A percentile compares a stretch with the other conserved stretches of the same genome.
Evolutionary conservation across 2,888 invertebrate genomes (phyloP).

Genomic region (Biston stratarius): DNA sequence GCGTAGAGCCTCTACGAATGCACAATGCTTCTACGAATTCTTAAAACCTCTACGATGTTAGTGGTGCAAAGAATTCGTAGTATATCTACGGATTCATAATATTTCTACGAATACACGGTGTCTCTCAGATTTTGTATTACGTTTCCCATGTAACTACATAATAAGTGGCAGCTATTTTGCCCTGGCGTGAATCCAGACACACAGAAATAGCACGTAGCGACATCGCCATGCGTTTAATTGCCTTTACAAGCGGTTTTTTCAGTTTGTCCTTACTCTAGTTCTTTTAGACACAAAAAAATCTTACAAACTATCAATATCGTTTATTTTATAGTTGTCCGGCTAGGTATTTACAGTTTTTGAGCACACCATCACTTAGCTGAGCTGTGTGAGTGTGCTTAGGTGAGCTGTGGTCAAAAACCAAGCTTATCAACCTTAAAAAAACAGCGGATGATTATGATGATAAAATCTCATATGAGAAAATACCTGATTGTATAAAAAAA

Average conservation of each 20-base stretch:
- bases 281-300: not conserved
- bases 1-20: not conserved
- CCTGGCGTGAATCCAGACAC: slow-evolving; percentile 64
- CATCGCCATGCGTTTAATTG: slow-evolving; percentile 64
- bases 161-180: slow-evolving; percentile 31
- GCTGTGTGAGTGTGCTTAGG: no score
- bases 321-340: no score
- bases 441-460: no score
- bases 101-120: not conserved
- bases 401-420: no score
- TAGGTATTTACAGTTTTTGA: no score
- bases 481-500: no score
- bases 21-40: slow-evolving; percentile 1
- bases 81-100: not conserved
- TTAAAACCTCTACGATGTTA: not conserved
- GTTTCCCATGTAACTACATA: slow-evolving; percentile 14
- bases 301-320: no score
- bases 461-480: no score
- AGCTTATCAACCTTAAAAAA: no score
- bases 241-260: slow-evolving; percentile 55
- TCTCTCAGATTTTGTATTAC: no score
- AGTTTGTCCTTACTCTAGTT: not conserved
- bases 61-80: not conserved
- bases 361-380: no score
- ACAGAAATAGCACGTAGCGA: slow-evolving; percentile 67